Percentiles rank a stretch among this genome's conserved stretches.
Evolutionary conservation across 2,113 vertebrate genomes (phyloP).

Genomic region (Daubentonia madagascariensis): DNA sequence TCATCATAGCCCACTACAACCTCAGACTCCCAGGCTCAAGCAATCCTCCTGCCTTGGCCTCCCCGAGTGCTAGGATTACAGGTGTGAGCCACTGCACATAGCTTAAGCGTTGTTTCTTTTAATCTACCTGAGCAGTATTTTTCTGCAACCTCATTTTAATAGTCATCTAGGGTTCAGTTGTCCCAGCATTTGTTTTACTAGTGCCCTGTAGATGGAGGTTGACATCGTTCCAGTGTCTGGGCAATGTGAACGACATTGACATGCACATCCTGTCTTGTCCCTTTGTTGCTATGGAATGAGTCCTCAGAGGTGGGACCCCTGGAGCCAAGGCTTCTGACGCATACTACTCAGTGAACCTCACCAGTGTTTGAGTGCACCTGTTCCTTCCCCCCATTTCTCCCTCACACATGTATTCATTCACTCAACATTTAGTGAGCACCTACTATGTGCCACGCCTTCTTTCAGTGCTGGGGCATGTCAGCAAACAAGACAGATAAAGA

Average conservation of each 20-base stretch:
- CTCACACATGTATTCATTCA: neutral
- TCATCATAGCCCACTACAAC: too few relatives aligned
- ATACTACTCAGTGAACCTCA: neutral
- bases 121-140: neutral
- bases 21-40: too few relatives aligned
- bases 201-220: neutral
- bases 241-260: rapidly evolving
- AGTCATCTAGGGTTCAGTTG: neutral
- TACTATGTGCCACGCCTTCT: neutral
- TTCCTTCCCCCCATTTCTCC: neutral
- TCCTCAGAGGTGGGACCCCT: neutral
- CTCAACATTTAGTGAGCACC: neutral
- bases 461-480: neutral
- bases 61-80: too few relatives aligned
- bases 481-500: neutral
- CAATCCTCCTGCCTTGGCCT: too few relatives aligned
- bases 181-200: neutral
- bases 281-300: neutral
- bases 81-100: too few relatives aligned
- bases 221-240: too few relatives aligned
- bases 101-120: neutral
- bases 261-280: neutral
- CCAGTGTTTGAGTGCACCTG: too few relatives aligned
- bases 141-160: neutral
- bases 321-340: neutral